These are phyloP conservation scores for Nasonovia ribisnigri DNA, from an alignment of 2,888 invertebrate species.

Conservation along the genomic window DNA sequence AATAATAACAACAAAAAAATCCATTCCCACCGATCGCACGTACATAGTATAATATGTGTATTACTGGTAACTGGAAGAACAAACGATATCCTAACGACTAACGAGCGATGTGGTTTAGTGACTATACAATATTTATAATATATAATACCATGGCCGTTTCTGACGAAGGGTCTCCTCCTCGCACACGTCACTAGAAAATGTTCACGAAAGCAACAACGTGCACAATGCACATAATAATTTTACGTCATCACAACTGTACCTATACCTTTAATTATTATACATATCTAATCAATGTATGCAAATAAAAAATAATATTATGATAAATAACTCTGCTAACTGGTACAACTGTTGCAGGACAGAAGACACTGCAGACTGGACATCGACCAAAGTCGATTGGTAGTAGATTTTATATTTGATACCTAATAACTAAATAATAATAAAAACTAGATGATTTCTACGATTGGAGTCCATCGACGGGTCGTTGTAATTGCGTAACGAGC, in stretches of 20 bases:
- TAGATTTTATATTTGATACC: neutral
- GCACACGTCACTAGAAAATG: neutral
- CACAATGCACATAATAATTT: neutral
- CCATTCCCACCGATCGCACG: constrained; percentile 6
- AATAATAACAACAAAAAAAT: constrained; percentile 1
- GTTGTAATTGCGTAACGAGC: neutral
- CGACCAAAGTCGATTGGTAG: neutral
- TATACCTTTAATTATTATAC: neutral
- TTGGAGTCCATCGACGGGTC: neutral
- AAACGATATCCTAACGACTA: constrained; percentile 58
- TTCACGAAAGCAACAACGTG: constrained; percentile 15
- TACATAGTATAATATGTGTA: neutral
- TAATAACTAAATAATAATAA: neutral
- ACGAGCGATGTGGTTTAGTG: constrained; percentile 15
- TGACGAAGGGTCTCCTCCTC: constrained; percentile 17
- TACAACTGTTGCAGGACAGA: neutral
- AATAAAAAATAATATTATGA: neutral
- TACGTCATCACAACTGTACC: neutral
- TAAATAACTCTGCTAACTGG: too few species aligned
- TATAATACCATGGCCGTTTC: neutral
- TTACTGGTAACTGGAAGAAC: neutral
- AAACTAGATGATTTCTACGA: neutral
- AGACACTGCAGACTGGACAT: neutral
- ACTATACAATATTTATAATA: neutral
- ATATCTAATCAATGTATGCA: neutral